Evolutionary conservation across 2,888 invertebrate genomes (phyloP).

Genomic region (Euzophera pinguis): DNA sequence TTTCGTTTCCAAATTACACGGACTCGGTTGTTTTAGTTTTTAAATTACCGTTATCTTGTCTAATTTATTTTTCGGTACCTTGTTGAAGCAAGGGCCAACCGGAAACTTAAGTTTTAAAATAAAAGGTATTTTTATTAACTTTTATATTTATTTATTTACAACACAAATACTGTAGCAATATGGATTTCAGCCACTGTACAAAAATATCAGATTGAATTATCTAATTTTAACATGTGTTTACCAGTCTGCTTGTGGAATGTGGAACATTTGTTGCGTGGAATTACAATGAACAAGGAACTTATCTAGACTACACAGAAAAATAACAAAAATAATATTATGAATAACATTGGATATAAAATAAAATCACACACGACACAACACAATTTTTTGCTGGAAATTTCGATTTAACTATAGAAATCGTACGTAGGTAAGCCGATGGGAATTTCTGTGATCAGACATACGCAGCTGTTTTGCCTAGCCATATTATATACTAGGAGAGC

Average conservation of each 20-base stretch:
- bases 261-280: slow-evolving; percentile 23
- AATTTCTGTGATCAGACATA: too few species aligned
- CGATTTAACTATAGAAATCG: neutral
- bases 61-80: too few species aligned
- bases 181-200: slow-evolving; percentile 53
- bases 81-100: too few species aligned
- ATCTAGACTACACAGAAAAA: slow-evolving; percentile 12
- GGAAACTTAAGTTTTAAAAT: too few species aligned
- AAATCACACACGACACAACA: slow-evolving; percentile 31
- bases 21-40: too few species aligned
- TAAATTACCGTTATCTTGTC: too few species aligned
- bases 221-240: slow-evolving; percentile 27
- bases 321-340: slow-evolving; percentile 26
- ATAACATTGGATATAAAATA: slow-evolving; percentile 45
- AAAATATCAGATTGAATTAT: slow-evolving; percentile 50
- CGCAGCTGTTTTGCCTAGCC: too few species aligned
- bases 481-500: too few species aligned
- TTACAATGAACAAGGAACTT: slow-evolving; percentile 17
- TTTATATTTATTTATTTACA: slow-evolving; percentile 56
- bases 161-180: slow-evolving; percentile 64
- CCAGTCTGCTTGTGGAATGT: slow-evolving; percentile 60
- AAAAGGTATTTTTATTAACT: slow-evolving; percentile 33
- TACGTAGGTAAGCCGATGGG: too few species aligned
- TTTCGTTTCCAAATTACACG: too few species aligned
- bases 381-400: slow-evolving; percentile 11